Evolutionary conservation across 2,888 invertebrate genomes (phyloP).

Genomic region (Polia nebulosa): DNA sequence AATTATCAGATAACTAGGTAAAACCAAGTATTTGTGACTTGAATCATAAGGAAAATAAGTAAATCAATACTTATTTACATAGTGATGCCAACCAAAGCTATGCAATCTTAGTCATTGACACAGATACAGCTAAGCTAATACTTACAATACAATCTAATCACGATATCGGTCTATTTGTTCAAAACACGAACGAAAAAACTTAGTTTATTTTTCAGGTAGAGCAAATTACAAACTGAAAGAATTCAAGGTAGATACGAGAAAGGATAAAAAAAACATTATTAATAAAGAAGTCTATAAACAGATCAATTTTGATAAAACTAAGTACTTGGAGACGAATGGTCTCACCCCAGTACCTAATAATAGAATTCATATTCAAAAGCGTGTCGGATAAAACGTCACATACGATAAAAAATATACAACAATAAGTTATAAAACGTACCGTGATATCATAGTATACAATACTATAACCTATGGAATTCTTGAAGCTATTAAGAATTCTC

Average conservation of each 20-base stretch:
- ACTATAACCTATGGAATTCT: slow-evolving; percentile 61
- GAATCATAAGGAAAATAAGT: slow-evolving; percentile 56
- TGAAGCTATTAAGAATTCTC: slow-evolving; percentile 68
- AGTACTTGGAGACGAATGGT: neutral
- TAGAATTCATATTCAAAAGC: slow-evolving; percentile 25
- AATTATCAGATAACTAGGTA: slow-evolving; percentile 22
- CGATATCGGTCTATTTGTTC: slow-evolving; percentile 21
- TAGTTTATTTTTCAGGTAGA: neutral
- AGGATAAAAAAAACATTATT: neutral
- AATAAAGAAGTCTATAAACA: neutral
- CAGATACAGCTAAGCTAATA: slow-evolving; percentile 31
- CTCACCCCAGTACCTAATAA: neutral
- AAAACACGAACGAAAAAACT: slow-evolving; percentile 6
- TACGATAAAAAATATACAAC: slow-evolving; percentile 47
- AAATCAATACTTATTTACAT: slow-evolving; percentile 31
- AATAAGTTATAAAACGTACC: slow-evolving; percentile 57
- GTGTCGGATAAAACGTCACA: slow-evolving; percentile 27
- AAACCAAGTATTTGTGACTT: slow-evolving; percentile 22
- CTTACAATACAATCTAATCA: slow-evolving; percentile 36
- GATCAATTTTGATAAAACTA: neutral
- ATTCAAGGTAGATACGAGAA: neutral
- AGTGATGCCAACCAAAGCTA: slow-evolving; percentile 22
- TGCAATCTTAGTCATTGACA: slow-evolving; percentile 53
- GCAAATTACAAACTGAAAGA: neutral
- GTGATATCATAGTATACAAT: slow-evolving; percentile 60